phyloP scores from a whole-genome alignment of 2,888 invertebrate genomes.

The Ormyrus thymus region DNA sequence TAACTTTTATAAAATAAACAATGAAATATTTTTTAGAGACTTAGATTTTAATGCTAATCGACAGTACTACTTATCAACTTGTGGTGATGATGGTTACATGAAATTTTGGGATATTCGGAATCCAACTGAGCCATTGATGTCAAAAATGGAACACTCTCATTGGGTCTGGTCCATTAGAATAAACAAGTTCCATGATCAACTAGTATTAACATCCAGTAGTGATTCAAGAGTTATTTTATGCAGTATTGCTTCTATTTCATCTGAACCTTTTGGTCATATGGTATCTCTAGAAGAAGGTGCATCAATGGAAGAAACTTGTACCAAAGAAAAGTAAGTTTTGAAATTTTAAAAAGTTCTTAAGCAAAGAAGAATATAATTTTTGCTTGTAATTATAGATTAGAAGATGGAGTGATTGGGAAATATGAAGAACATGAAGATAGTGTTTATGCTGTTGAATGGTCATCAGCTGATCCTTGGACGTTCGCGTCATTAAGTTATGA shows the following conservation, averaged over 20 bases:
- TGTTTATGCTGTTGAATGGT: slow-evolving; percentile 98
- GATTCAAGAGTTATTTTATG: slow-evolving; percentile 94
- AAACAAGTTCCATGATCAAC: slow-evolving; percentile 97
- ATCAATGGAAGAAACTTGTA: slow-evolving; percentile 73
- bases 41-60: slow-evolving; percentile 99
- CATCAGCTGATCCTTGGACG: slow-evolving; percentile 97
- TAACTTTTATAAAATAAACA: slow-evolving; percentile 19
- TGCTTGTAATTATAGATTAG: slow-evolving; percentile 75
- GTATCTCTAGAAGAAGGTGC: slow-evolving; percentile 73
- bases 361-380: slow-evolving; percentile 26
- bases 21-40: slow-evolving; percentile 78
- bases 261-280: slow-evolving; percentile 82
- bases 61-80: slow-evolving; percentile 94
- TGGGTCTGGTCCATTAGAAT: slow-evolving; percentile 97
- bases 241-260: slow-evolving; percentile 90
- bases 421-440: slow-evolving; percentile 99
- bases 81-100: slow-evolving; percentile 96
- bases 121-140: slow-evolving; percentile 85
- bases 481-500: slow-evolving; percentile 99
- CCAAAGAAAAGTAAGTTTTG: slow-evolving; percentile 76
- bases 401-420: slow-evolving; percentile 92
- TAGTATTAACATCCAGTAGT: slow-evolving; percentile 94
- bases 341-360: slow-evolving; percentile 13
- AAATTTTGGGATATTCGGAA: slow-evolving; percentile 98
- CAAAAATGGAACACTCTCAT: slow-evolving; percentile 89